Evolutionary conservation across 2,113 vertebrate species (phyloP).

Genomic region (Pachypanchax playfairii): DNA sequence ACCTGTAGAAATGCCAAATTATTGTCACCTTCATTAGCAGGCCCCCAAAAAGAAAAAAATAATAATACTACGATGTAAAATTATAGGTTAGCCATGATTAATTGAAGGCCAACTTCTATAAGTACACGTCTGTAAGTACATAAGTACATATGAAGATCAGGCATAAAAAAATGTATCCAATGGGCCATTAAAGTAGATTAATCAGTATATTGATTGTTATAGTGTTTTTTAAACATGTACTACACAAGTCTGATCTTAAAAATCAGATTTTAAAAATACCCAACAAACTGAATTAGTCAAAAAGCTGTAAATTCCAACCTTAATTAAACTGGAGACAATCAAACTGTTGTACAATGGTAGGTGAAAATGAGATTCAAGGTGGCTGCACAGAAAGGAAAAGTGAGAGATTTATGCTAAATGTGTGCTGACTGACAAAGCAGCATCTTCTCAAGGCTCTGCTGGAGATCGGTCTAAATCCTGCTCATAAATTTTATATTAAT

Average conservation of each 20-base stretch:
- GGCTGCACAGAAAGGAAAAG: constrained; percentile 53
- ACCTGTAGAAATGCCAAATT: constrained; percentile 53
- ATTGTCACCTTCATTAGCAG: constrained; percentile 43
- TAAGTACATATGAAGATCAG: neutral
- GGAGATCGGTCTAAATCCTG: constrained; percentile 69
- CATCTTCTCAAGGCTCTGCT: constrained; percentile 70
- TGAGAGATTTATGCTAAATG: constrained; percentile 76
- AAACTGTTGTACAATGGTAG: constrained; percentile 14
- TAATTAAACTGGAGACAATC: constrained; percentile 15
- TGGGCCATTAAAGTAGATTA: too few relatives aligned
- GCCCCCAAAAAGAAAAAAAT: constrained; percentile 10
- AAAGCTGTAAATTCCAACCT: neutral
- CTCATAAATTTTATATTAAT: constrained; percentile 80
- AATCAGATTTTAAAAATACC: neutral
- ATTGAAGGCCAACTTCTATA: too few relatives aligned
- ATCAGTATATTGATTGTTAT: too few relatives aligned
- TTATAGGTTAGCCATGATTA: too few relatives aligned
- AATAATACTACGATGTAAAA: constrained; percentile 3
- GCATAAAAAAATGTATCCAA: neutral
- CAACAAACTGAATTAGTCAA: neutral
- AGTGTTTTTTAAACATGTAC: too few relatives aligned
- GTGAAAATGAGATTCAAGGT: constrained; percentile 56
- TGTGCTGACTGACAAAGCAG: constrained; percentile 75
- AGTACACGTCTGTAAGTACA: too few relatives aligned
- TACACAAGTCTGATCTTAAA: too few relatives aligned